Percentiles rank a stretch among this genome's conserved stretches.
Evolutionary conservation across 2,113 vertebrate species (phyloP).

Genomic region (Halichoeres trimaculatus): DNA sequence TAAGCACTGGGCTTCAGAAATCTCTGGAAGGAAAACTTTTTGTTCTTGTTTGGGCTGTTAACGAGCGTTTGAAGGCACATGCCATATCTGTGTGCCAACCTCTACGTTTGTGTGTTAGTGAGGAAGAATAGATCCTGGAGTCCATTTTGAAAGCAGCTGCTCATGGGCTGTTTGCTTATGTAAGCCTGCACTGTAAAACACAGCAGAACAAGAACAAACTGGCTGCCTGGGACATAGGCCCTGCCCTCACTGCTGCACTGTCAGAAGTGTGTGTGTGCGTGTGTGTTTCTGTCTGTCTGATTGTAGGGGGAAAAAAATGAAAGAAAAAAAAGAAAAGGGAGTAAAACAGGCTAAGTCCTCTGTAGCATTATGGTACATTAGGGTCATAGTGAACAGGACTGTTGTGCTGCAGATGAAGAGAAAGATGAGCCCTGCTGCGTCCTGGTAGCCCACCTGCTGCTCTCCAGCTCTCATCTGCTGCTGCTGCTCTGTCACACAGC

Average conservation of each 20-base stretch:
- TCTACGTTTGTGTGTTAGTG: background rate
- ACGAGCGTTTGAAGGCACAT: slow-evolving; percentile 2
- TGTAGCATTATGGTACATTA: slow-evolving; percentile 12
- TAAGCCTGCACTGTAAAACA: slow-evolving; percentile 60
- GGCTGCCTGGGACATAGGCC: slow-evolving; percentile 47
- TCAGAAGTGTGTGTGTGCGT: slow-evolving; percentile 6
- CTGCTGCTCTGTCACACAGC: slow-evolving; percentile 49
- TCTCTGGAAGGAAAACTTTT: background rate
- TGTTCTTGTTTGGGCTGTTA: background rate
- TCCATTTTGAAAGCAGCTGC: slow-evolving; percentile 58
- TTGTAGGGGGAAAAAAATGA: slow-evolving; percentile 27
- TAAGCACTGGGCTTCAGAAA: slow-evolving; percentile 16
- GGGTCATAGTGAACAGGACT: slow-evolving; percentile 16
- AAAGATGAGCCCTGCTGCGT: slow-evolving; percentile 50
- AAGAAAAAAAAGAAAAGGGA: slow-evolving; percentile 22
- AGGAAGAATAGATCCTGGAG: slow-evolving; percentile 31
- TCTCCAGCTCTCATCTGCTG: slow-evolving; percentile 43
- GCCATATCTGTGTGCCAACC: background rate
- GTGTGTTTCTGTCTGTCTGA: background rate
- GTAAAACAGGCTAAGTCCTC: background rate
- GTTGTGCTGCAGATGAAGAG: slow-evolving; percentile 43
- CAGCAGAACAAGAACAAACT: slow-evolving; percentile 59
- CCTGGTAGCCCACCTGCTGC: slow-evolving; percentile 64
- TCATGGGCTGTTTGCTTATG: slow-evolving; percentile 62
- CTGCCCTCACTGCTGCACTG: slow-evolving; percentile 45